Evolutionary conservation across 2,797 vertebrate species (phyloP).

Genomic region (Danio albolineatus): DNA sequence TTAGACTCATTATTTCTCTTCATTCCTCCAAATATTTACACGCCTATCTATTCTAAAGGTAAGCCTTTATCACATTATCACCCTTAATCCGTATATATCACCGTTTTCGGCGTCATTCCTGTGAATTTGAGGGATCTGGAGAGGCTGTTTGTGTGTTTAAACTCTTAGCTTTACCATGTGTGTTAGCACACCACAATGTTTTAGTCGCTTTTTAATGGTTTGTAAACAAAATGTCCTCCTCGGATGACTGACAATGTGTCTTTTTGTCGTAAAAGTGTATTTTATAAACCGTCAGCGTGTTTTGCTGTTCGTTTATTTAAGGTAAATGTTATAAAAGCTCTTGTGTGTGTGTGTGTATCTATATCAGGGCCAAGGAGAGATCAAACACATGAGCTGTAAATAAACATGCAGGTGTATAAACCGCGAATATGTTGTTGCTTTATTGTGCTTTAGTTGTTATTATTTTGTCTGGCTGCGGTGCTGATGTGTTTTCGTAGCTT

Average conservation of each 20-base stretch:
- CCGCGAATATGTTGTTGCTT: not conserved
- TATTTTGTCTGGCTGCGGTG: not conserved
- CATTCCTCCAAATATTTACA: slow-evolving; percentile 14
- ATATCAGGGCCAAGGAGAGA: slow-evolving; percentile 44
- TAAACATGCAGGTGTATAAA: not conserved
- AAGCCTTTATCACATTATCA: not conserved
- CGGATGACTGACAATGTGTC: not conserved
- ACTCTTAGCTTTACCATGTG: slow-evolving; percentile 50
- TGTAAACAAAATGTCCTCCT: not conserved
- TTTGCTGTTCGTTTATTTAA: not conserved
- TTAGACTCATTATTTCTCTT: slow-evolving; percentile 36
- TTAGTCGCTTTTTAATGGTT: not conserved
- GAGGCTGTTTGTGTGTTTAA: slow-evolving; percentile 5
- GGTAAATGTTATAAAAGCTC: not conserved
- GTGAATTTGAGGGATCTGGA: not conserved
- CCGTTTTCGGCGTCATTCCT: not conserved
- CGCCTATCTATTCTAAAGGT: slow-evolving; percentile 31
- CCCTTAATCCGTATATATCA: not conserved
- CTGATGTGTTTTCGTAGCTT: slow-evolving; percentile 6
- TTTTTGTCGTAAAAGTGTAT: not conserved
- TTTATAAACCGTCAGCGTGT: not conserved
- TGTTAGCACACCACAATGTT: slow-evolving; percentile 38
- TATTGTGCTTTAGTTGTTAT: not conserved
- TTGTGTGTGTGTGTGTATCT: slow-evolving; percentile 3
- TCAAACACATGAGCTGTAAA: slow-evolving; percentile 30